Percentiles rank a stretch among this genome's conserved stretches.
phyloP scores from a whole-genome alignment of 2,113 vertebrate species.

The human region GRCh38 chr14:94390001-94390500 shows the following conservation, averaged over 20 bases:
- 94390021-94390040: background rate
- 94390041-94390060: background rate
- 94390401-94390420: background rate
- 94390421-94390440: rapidly evolving
- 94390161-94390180: background rate
- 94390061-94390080: rapidly evolving
- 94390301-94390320: background rate
- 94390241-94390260: background rate
- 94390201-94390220: rapidly evolving
- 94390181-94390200: rapidly evolving
- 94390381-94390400: background rate
- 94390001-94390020: rapidly evolving
- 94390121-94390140: background rate
- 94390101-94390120: background rate
- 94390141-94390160: background rate
- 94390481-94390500: background rate
- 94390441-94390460: too few relatives aligned
- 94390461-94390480: background rate
- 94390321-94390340: rapidly evolving
- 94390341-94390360: background rate
- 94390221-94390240: background rate
- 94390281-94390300: background rate
- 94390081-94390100: background rate
- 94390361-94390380: background rate
- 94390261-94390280: background rate